Evolutionary conservation across 2,797 vertebrate species (phyloP).

Genomic region (Echeneis naucrates): DNA sequence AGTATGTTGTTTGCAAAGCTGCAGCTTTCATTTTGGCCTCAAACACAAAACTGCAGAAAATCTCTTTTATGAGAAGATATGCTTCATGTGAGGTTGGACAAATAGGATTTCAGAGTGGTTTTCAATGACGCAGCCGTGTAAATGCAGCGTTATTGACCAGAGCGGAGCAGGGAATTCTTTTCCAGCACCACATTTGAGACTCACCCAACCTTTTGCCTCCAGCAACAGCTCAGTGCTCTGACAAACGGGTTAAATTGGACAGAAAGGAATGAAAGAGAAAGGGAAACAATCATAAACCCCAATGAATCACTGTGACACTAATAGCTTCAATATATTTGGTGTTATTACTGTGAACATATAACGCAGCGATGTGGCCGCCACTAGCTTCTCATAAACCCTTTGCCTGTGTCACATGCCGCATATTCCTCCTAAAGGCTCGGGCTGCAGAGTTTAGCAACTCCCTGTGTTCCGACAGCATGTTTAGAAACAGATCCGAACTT

Average conservation of each 20-base stretch:
- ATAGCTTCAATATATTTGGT: slow-evolving; percentile 18
- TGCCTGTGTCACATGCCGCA: neutral
- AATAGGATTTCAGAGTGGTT: slow-evolving; percentile 58
- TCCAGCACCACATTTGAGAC: slow-evolving; percentile 37
- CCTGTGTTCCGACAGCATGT: neutral
- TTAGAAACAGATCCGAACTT: neutral
- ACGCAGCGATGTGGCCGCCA: neutral
- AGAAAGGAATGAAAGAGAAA: slow-evolving; percentile 36
- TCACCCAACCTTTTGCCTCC: slow-evolving; percentile 32
- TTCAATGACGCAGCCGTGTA: slow-evolving; percentile 55
- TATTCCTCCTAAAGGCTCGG: neutral
- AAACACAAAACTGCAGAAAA: slow-evolving; percentile 18
- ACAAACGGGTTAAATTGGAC: slow-evolving; percentile 50
- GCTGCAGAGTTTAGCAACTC: neutral
- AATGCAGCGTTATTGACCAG: slow-evolving; percentile 65
- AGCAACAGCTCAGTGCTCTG: slow-evolving; percentile 32
- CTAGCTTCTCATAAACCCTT: neutral
- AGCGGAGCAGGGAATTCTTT: slow-evolving; percentile 50
- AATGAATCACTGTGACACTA: slow-evolving; percentile 61
- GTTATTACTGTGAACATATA: slow-evolving; percentile 38
- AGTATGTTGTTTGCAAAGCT: slow-evolving; percentile 8
- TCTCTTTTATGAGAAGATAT: slow-evolving; percentile 51
- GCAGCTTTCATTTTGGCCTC: neutral
- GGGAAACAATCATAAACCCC: slow-evolving; percentile 23
- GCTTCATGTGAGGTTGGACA: slow-evolving; percentile 48